Base-by-base conservation (phyloP, 2,797 vertebrate genomes). In the Clarias laeviceps region DNA sequence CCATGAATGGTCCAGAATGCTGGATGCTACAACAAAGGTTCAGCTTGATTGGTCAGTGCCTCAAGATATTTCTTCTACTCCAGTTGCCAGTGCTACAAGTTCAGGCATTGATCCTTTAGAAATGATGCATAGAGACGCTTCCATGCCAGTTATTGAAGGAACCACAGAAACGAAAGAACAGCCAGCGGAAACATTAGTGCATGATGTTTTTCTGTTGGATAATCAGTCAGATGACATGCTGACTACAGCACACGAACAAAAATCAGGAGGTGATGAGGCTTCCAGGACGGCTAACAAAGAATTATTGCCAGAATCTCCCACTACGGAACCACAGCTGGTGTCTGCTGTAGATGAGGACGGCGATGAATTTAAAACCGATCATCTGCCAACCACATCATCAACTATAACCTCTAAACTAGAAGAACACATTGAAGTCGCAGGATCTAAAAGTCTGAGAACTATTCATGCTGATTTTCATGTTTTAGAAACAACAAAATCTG, bases 61-160 rank as follows among this genome's bases (percentile, higher is more conserved):
- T 61, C 45, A 86, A 82, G 66, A 69, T 40, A 50, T 74, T 66
- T 65, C 40, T 14, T 50, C 72, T 82, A 20, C 84, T 15, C 73
- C 77, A 15, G 18, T 80, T 45, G 70, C 61, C 29, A 61, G 62
- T 66, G 18, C 22, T 80, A 17, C 40, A 18, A 4, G 15, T 54
- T 68, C 64, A 54, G 5, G 22, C 18, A 20, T 81, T 81, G 11
- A 69, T 22, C 50, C 74, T 34, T 57, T 40, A 68, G 74, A 82
- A 64, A 40, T 34, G 5, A 54, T 22, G 11, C 15, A 79, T 9
- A 84, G n/a, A 7, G 68, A 84, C 12, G 61, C 72, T 45, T 2
- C 56, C 54, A 17, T 65, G 61, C 64, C 57, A 70, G 24, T 61
- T 61, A 57, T 73, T 4, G 22, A 81, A 69, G 65, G 86, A 59